Conservation (phyloP, 2,888 invertebrate species). For the Idaea straminata region DNA sequence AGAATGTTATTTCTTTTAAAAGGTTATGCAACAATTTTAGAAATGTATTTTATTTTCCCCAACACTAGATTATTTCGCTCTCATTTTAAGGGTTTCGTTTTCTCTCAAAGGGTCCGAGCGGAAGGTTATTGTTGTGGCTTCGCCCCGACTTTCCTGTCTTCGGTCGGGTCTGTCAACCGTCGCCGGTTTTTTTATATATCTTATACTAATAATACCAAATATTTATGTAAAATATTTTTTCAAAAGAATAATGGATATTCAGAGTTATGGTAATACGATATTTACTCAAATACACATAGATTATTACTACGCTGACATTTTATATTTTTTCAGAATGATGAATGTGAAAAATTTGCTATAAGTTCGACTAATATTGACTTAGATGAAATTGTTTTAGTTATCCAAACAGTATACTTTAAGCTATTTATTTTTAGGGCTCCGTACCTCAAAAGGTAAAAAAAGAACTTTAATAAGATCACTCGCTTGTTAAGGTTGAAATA, state of each 20-base stretch:
- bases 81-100: background rate
- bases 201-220: background rate
- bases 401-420: too few relatives aligned
- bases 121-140: background rate
- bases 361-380: too few relatives aligned
- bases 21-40: background rate
- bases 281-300: background rate
- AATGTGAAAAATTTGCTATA: too few relatives aligned
- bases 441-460: too few relatives aligned
- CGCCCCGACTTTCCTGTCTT: background rate
- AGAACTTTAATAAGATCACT: too few relatives aligned
- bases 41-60: background rate
- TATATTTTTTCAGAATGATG: background rate
- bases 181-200: background rate
- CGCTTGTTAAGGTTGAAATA: too few relatives aligned
- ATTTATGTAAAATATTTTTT: background rate
- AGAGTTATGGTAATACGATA: background rate
- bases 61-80: background rate
- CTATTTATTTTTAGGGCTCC: too few relatives aligned
- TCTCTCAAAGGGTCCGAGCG: background rate
- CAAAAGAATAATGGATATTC: background rate
- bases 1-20: background rate
- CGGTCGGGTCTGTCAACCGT: background rate
- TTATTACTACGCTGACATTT: background rate
- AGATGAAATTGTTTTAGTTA: too few relatives aligned